Percentiles rank a stretch among this genome's conserved stretches.
phyloP scores from a whole-genome alignment of 2,888 invertebrate genomes.

The Drosophila lutescens region DNA sequence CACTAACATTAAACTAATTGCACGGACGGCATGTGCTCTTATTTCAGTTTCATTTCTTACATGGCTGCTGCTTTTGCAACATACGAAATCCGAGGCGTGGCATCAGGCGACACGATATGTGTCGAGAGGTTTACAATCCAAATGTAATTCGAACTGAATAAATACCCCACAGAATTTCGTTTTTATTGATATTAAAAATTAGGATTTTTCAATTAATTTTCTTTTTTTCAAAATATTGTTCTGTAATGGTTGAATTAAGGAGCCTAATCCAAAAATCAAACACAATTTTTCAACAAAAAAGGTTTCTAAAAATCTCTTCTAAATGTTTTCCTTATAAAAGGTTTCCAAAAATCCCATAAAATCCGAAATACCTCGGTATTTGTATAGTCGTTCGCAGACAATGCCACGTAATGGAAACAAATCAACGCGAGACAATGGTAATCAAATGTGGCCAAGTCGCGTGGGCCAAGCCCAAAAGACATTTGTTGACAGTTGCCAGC shows the following conservation, averaged over 20 bases:
- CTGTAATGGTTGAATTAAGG: too few relatives aligned
- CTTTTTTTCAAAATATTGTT: too few relatives aligned
- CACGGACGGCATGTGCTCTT: conserved; percentile 51
- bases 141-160: not conserved
- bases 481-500: conserved; percentile 32
- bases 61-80: conserved; percentile 31
- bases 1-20: conserved; percentile 63
- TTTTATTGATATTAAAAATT: too few relatives aligned
- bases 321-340: too few relatives aligned
- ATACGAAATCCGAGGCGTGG: conserved; percentile 30
- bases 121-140: not conserved
- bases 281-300: too few relatives aligned
- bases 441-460: conserved; percentile 61
- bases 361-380: not conserved
- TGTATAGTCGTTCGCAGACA: not conserved
- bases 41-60: conserved; percentile 32
- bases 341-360: not conserved
- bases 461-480: conserved; percentile 45
- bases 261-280: too few relatives aligned
- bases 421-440: conserved; percentile 52
- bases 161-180: not conserved
- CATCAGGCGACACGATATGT: conserved; percentile 26
- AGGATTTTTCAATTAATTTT: too few relatives aligned
- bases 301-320: too few relatives aligned
- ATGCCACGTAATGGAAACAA: conserved; percentile 21